These are phyloP conservation scores for Panagrolaimus sp. DNA, from an alignment of 1,140 invertebrate species.

Conservation along the genomic window DNA sequence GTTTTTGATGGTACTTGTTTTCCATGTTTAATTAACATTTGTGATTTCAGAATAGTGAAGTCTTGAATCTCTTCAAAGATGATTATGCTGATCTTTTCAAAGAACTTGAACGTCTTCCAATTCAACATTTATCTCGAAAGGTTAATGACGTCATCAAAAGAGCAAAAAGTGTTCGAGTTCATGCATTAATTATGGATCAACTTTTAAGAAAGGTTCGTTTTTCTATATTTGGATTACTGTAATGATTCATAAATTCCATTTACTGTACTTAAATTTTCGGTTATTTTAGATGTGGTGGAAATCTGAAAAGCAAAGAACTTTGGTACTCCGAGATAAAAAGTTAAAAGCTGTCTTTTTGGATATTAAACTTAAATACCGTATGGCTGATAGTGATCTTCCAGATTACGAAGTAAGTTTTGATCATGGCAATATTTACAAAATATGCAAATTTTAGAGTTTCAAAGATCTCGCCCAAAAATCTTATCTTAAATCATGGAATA, in stretches of 20 bases:
- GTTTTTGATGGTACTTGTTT: not conserved
- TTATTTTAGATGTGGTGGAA: not conserved
- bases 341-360: not conserved
- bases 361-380: slow-evolving; percentile 1
- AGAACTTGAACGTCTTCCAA: slow-evolving; percentile 16
- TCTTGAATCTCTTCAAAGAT: slow-evolving; percentile 16
- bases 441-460: not conserved
- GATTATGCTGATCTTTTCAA: slow-evolving; percentile 15
- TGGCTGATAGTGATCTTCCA: not conserved
- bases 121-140: not conserved
- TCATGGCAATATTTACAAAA: not conserved
- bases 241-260: not conserved
- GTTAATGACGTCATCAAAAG: slow-evolving; percentile 18
- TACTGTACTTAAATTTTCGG: too few relatives aligned
- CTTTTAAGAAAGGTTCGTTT: not conserved
- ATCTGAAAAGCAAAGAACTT: not conserved
- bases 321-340: not conserved
- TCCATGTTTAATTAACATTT: not conserved
- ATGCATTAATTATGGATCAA: slow-evolving; percentile 16
- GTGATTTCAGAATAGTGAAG: slow-evolving; percentile 61
- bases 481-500: slow-evolving; percentile 3
- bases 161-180: slow-evolving; percentile 11
- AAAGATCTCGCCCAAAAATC: slow-evolving; percentile 2
- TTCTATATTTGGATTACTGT: not conserved
- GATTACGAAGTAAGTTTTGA: not conserved